Evolutionary conservation across 2,888 invertebrate genomes (phyloP), one percentile per base, ranked within the genome.

Genomic region (Nasonovia ribisnigri): DNA sequence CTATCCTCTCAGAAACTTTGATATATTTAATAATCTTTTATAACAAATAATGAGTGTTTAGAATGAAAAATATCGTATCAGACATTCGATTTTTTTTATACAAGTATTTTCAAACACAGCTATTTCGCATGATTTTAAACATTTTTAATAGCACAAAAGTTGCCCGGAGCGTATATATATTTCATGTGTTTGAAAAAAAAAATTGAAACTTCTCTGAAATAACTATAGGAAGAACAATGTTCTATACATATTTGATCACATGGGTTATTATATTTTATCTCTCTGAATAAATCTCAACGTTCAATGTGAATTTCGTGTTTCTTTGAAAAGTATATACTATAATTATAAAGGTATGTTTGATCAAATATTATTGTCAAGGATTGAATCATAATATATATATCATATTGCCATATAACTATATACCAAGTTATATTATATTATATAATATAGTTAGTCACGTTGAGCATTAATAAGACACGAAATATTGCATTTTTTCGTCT

Each of bases 241-340:
- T 11, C 10, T 43, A 24, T 42, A 43, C 20, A 43, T 43, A 43
- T 11, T 84, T 43, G 43, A 29, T 43, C 42, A 43, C 26, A 29
- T 26, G 84, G 26, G 4, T 87, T 48, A 87, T 87, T 54, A 54
- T 54, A 54, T 67, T 36, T 67, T 16, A 67, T 67, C 36, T 36
- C n/a, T 87, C 87, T 48, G 46, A n/a, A 42, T n/a, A 51, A 87
- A 87, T 87, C 87, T 51, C 8, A 24, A 87, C n/a, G 1, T 51
- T 48, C n/a, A 20, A 87, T 87, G 51, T 6, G 87, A n/a, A 51
- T 87, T 87, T 87, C 87, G 87, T 87, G 87, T 42, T 84, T 84
- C 43, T 4, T 10, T 84, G 26, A 84, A 84, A 24, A 84, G 43
- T 26, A 8, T 36, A 26, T 36, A 84, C 36, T 16, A 16, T 67